Conservation (phyloP, 2,888 invertebrate genomes). For the Patella depressa region DNA sequence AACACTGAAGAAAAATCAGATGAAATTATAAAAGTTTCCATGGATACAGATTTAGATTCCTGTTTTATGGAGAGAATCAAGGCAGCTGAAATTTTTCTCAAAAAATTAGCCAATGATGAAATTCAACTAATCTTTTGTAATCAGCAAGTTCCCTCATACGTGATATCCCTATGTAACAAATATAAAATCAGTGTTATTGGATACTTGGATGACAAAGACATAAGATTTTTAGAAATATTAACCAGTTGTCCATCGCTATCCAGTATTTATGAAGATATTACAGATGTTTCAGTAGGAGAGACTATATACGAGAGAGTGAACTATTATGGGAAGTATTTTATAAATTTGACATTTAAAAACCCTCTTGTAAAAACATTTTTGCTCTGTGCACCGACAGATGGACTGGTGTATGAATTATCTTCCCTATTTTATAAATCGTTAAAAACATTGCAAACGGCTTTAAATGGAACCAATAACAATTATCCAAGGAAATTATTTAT, state of each 20-base stretch:
- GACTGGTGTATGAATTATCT: constrained; percentile 19
- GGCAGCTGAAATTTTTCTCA: constrained; percentile 22
- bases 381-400: constrained; percentile 34
- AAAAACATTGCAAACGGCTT: constrained; percentile 25
- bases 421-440: constrained; percentile 14
- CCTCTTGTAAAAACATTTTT: constrained; percentile 20
- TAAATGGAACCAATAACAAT: constrained; percentile 16
- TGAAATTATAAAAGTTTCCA: constrained; percentile 12
- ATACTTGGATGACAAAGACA: constrained; percentile 43
- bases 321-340: constrained; percentile 18
- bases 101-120: constrained; percentile 15
- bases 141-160: constrained; percentile 43
- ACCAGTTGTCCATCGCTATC: constrained; percentile 22
- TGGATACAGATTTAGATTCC: constrained; percentile 10
- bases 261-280: constrained; percentile 22
- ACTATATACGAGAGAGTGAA: constrained; percentile 13
- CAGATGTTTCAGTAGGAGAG: constrained; percentile 8
- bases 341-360: constrained; percentile 19
- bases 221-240: constrained; percentile 35
- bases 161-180: constrained; percentile 39
- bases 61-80: constrained; percentile 23
- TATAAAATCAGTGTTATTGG: constrained; percentile 42
- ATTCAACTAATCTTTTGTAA: constrained; percentile 42
- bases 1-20: not conserved
- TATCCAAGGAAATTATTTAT: not conserved